Conservation (phyloP, 2,797 vertebrate species). For the Rhyacichthys aspro region DNA sequence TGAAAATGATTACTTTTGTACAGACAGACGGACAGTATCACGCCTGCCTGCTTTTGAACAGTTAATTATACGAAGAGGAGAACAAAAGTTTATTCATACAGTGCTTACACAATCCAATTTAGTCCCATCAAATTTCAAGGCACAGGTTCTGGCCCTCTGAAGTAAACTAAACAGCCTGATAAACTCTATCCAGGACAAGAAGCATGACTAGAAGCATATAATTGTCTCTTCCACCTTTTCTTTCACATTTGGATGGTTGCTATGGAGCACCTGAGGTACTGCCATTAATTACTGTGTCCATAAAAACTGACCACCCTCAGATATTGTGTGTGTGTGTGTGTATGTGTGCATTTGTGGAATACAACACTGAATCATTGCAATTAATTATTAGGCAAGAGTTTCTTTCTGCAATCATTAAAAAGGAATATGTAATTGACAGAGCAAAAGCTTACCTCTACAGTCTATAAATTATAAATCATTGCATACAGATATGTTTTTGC, state of each 20-base stretch:
- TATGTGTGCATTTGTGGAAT: neutral
- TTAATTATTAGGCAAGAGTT: constrained; percentile 4
- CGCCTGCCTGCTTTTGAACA: constrained; percentile 56
- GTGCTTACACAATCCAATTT: constrained; percentile 53
- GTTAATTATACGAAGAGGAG: constrained; percentile 41
- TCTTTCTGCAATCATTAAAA: constrained; percentile 14
- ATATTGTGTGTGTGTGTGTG: constrained; percentile 12
- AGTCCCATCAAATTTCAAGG: constrained; percentile 27
- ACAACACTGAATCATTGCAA: constrained; percentile 16
- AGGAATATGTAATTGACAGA: neutral
- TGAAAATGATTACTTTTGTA: constrained; percentile 34
- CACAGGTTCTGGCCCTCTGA: constrained; percentile 31
- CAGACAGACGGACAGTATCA: constrained; percentile 32
- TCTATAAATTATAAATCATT: too few relatives aligned
- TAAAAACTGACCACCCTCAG: constrained; percentile 19
- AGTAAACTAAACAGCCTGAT: constrained; percentile 20
- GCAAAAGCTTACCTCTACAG: constrained; percentile 22
- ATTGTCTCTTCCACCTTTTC: neutral
- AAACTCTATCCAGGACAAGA: constrained; percentile 30
- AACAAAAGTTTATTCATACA: constrained; percentile 65
- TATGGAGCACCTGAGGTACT: constrained; percentile 45
- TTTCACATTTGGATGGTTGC: constrained; percentile 46
- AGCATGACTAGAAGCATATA: constrained; percentile 13
- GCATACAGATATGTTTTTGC: too few relatives aligned
- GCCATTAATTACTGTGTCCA: constrained; percentile 26